Evolutionary conservation across 53 echinoderm and acorn worm genomes (phyloP).

Genomic region (Paelopatides confundens): DNA sequence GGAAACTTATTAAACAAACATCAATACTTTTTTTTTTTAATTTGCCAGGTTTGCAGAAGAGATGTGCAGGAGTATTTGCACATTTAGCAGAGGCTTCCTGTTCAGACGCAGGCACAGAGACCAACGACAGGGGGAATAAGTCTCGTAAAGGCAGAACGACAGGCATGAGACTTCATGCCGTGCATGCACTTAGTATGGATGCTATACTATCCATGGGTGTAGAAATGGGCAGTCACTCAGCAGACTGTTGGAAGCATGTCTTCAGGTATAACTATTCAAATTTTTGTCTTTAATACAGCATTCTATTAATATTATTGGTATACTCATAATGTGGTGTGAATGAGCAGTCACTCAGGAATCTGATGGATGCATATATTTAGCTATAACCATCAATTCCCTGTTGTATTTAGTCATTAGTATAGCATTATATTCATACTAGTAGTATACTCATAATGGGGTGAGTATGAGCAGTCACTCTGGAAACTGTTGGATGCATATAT

Average conservation of each 20-base stretch:
- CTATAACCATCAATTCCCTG: no score
- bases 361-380: no score
- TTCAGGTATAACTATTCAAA: conserved; percentile 73
- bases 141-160: conserved; percentile 35
- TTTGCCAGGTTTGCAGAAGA: conserved; percentile 79
- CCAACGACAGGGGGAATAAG: neutral
- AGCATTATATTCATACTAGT: no score
- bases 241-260: conserved; percentile 95
- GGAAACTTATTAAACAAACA: no score
- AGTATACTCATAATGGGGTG: no score
- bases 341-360: no score
- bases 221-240: conserved; percentile 97
- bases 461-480: no score
- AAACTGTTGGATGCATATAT: no score
- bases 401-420: no score
- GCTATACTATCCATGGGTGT: conserved; percentile 95
- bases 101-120: conserved; percentile 66
- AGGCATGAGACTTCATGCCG: conserved; percentile 90
- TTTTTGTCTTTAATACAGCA: no score
- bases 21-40: neutral
- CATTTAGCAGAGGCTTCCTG: conserved; percentile 97
- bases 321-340: no score
- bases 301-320: no score
- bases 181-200: conserved; percentile 96
- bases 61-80: conserved; percentile 93